These are phyloP conservation scores for Gryllus bimaculatus DNA, from an alignment of 1,140 invertebrate species.

Conservation along the genomic window DNA sequence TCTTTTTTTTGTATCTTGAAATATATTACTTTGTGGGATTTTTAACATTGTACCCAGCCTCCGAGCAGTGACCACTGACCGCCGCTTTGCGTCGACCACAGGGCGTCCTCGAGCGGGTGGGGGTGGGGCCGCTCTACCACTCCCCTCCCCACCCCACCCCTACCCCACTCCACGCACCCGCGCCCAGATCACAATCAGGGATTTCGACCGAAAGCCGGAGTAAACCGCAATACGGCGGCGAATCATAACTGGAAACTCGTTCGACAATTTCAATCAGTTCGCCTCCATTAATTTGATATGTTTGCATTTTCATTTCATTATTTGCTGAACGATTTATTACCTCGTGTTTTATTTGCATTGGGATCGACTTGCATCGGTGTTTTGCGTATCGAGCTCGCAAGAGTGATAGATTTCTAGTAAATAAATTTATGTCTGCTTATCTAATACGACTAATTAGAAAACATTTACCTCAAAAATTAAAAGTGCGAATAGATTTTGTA, in stretches of 20 bases:
- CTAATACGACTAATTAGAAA: no score
- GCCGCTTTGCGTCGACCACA: not conserved
- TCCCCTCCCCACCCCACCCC: not conserved
- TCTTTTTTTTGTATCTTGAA: no score
- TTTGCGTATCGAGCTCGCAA: no score
- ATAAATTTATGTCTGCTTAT: no score
- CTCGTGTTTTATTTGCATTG: not conserved
- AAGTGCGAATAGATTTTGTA: no score
- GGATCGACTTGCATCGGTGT: no score
- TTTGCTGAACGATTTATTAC: not conserved
- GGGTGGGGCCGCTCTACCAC: not conserved
- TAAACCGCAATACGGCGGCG: not conserved
- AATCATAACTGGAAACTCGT: not conserved
- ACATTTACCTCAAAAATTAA: no score
- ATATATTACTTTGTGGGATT: no score
- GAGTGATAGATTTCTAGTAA: no score
- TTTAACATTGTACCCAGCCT: not conserved
- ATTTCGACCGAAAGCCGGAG: not conserved
- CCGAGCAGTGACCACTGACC: not conserved
- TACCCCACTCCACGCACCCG: not conserved
- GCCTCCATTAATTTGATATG: not conserved
- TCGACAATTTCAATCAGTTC: not conserved
- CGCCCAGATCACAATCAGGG: not conserved
- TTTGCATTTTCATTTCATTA: slow-evolving; percentile 1
- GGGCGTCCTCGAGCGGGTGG: not conserved